phyloP scores from a whole-genome alignment of 2,113 vertebrate species.

The Carassius auratus region DNA sequence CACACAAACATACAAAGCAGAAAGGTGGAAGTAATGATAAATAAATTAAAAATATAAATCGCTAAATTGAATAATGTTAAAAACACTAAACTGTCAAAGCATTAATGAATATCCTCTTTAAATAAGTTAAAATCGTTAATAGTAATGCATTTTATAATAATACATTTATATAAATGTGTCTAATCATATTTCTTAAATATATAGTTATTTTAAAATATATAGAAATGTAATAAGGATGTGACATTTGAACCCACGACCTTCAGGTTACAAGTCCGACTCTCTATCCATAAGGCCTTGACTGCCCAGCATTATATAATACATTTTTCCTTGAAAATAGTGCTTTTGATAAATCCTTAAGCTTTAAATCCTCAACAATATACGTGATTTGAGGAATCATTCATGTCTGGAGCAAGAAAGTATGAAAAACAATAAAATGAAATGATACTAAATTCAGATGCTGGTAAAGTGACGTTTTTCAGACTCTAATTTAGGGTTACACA shows the following conservation, averaged over 20 bases:
- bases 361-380: not conserved
- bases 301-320: too few species aligned
- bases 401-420: not conserved
- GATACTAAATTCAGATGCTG: not conserved
- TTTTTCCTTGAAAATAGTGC: not conserved
- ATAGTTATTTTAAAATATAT: not conserved
- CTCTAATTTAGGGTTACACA: conserved; percentile 4
- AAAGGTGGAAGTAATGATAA: too few species aligned
- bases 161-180: not conserved
- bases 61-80: not conserved
- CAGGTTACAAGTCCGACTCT: too few species aligned
- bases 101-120: too few species aligned
- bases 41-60: not conserved
- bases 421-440: not conserved
- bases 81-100: too few species aligned
- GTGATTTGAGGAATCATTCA: not conserved
- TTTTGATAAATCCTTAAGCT: not conserved
- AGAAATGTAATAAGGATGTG: not conserved
- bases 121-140: not conserved
- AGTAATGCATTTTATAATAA: not conserved
- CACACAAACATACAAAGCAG: not conserved
- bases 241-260: too few species aligned
- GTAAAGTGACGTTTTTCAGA: not conserved
- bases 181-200: not conserved
- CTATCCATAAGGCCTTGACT: too few species aligned